A percentile compares a stretch with the other conserved stretches of the same genome.
phyloP scores from a whole-genome alignment of 2,797 vertebrate species.

The Sciurus vulgaris region DNA sequence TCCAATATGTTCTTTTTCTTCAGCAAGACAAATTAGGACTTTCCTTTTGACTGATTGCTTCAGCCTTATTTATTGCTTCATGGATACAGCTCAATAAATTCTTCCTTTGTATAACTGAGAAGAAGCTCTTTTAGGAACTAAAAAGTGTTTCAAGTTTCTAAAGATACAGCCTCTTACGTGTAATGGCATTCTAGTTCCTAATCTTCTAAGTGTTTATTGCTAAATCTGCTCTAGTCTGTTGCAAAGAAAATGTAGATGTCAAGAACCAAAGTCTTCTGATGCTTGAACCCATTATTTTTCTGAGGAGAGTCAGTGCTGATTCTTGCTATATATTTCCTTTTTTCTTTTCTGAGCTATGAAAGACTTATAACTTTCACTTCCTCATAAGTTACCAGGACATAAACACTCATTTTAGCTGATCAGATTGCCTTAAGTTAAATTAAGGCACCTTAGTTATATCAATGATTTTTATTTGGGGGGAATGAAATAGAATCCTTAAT shows the following conservation, averaged over 20 bases:
- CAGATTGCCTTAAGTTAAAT: background rate
- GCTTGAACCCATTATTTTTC: conserved; percentile 30
- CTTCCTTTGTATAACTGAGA: conserved; percentile 38
- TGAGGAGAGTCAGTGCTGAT: background rate
- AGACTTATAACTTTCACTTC: conserved; percentile 28
- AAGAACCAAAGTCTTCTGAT: conserved; percentile 3
- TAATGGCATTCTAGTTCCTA: background rate
- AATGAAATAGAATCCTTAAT: background rate
- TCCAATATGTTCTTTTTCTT: conserved; percentile 55
- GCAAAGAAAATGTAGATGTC: conserved; percentile 22
- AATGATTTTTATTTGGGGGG: conserved; percentile 43
- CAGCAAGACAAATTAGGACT: conserved; percentile 70
- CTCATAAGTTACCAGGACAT: background rate
- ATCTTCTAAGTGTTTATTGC: conserved; percentile 43
- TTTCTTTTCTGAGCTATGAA: background rate
- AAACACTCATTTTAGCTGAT: conserved; percentile 9
- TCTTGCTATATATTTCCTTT: background rate
- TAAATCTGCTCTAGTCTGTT: conserved; percentile 26
- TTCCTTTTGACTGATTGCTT: conserved; percentile 68
- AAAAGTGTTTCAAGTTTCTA: conserved; percentile 52
- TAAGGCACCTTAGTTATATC: background rate
- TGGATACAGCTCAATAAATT: conserved; percentile 68
- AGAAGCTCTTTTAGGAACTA: conserved; percentile 60
- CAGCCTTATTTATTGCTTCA: conserved; percentile 69
- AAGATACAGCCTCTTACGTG: background rate